Base-by-base conservation (phyloP, 2,113 vertebrate species). In the Semicossyphus pulcher region DNA sequence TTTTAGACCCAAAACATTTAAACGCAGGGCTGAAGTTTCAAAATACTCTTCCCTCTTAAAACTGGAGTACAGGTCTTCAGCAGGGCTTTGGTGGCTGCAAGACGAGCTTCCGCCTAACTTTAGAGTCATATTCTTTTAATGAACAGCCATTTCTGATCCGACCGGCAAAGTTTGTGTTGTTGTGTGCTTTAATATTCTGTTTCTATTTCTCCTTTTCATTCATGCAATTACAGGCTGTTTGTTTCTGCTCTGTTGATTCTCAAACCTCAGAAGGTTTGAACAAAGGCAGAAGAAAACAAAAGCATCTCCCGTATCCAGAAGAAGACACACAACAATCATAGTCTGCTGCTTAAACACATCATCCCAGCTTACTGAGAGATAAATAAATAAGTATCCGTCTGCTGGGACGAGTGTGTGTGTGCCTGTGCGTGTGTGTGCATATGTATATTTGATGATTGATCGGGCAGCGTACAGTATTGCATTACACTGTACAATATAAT, bases 401-500 rank as follows among this genome's bases (percentile, higher is more conserved):
- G 57, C 61, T 58, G 28, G n/a, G 5, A 36, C 20, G 37, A 56
- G 67, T 67, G 45, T 53, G 56, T 36, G 58, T 56, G 53, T 61
- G 29, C 37, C 53, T 64, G 15, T 41, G 31, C 34, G n/a, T 52
- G 45, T 32, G 49, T 47, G 28, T 65, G 61, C 23, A 37, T 48
- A 10, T 67, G 53, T 49, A 14, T 47, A 0, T 75, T 1, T 68
- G 37, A 64, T 78, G 70, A 84, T 53, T 76, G 78, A 78, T 77
- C 9, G 18, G 45, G 28, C 57, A 25, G 68, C 11, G 15, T 52
- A 54, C 63, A 66, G 71, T 48, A 32, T 63, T 52, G 64, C 81
- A 70, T 75, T 78, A 83, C 73, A 61, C 20, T 51, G 45, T 85
- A 66, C 63, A 39, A n/a, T 77, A 67, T 81, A 86, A 85, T 51